phyloP scores from a whole-genome alignment of 2,797 vertebrate species.

The Oreonectes daqikongensis region DNA sequence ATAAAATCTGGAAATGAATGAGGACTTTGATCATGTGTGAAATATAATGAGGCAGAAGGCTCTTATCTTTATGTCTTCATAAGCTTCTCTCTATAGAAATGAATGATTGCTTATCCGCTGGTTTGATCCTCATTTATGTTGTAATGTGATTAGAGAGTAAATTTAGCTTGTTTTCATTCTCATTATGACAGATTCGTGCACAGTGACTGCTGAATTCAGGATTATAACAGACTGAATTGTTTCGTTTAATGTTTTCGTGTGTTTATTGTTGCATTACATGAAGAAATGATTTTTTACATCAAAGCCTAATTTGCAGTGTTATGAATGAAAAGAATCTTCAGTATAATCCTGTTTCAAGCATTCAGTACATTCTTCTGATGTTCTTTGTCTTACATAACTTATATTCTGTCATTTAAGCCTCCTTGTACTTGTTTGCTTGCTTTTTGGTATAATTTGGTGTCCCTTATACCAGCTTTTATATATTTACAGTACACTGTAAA shows the following conservation, averaged over 20 bases:
- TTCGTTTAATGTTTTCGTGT: slow-evolving; percentile 2
- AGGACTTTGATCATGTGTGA: background rate
- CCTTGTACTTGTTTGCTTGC: too few relatives aligned
- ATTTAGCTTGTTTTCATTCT: background rate
- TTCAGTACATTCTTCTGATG: background rate
- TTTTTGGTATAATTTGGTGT: too few relatives aligned
- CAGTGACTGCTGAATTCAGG: background rate
- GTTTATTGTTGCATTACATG: background rate
- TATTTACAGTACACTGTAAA: too few relatives aligned
- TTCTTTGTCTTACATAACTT: background rate
- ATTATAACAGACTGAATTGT: background rate
- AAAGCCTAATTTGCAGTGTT: background rate
- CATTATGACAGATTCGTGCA: background rate
- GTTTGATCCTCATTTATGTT: background rate
- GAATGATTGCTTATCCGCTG: background rate
- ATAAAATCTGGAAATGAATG: background rate
- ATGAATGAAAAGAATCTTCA: background rate
- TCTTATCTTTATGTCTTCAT: background rate
- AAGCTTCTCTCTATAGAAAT: background rate
- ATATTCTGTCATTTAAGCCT: too few relatives aligned
- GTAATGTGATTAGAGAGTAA: slow-evolving; percentile 6
- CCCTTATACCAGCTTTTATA: too few relatives aligned
- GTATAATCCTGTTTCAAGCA: background rate
- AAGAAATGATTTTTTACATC: background rate
- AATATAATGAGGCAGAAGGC: background rate